These are phyloP conservation scores for Stenichneumon culpator DNA, from an alignment of 2,888 invertebrate genomes.

Conservation along the genomic window DNA sequence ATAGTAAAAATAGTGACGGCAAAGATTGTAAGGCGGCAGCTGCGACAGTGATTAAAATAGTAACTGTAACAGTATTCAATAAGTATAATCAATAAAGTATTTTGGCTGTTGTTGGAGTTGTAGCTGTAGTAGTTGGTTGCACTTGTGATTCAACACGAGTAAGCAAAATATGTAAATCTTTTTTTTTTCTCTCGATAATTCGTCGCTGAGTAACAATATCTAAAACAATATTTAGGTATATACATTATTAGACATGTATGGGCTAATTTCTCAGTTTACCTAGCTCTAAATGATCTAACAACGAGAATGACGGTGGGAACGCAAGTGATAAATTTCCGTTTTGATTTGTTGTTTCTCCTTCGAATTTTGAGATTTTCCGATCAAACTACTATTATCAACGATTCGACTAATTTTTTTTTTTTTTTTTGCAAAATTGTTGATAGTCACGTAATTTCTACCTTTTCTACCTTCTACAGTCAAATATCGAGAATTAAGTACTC, in stretches of 20 bases:
- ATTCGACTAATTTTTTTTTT: constrained; percentile 12
- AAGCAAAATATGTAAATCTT: constrained; percentile 28
- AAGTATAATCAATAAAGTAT: constrained; percentile 36
- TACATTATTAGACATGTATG: constrained; percentile 53
- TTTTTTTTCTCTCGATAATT: constrained; percentile 23
- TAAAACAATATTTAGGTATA: constrained; percentile 50
- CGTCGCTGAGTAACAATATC: constrained; percentile 50
- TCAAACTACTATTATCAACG: neutral
- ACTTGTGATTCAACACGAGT: constrained; percentile 62
- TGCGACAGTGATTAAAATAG: constrained; percentile 69
- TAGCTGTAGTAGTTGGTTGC: constrained; percentile 61
- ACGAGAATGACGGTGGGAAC: constrained; percentile 35
- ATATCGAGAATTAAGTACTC: constrained; percentile 16
- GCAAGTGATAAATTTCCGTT: constrained; percentile 7
- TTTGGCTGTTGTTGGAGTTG: constrained; percentile 52
- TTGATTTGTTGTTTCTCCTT: neutral
- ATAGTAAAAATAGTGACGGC: constrained; percentile 68
- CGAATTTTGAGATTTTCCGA: constrained; percentile 2
- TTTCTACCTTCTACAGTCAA: constrained; percentile 59
- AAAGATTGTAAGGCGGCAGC: constrained; percentile 71
- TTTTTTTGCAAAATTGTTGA: constrained; percentile 61
- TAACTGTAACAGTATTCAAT: constrained; percentile 38
- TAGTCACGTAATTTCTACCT: constrained; percentile 54
- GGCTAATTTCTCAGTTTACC: constrained; percentile 48
- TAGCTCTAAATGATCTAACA: constrained; percentile 63